Conservation (phyloP, 2,797 vertebrate species). For the Semaprochilodus insignis region DNA sequence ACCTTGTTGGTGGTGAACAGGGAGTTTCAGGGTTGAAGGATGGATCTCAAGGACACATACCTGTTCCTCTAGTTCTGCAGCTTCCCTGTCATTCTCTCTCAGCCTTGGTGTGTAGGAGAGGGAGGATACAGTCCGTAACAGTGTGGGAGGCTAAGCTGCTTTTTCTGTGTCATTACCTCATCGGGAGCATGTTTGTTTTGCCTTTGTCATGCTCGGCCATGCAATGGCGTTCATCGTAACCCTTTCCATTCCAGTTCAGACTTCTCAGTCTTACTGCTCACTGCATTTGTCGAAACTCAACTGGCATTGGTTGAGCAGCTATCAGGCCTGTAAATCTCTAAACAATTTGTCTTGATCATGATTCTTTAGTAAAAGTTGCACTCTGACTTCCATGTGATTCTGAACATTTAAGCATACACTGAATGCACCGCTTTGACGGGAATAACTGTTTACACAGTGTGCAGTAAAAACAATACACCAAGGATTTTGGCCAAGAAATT, state of each 20-base stretch:
- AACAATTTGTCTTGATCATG: neutral
- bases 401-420: neutral
- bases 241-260: constrained; percentile 38
- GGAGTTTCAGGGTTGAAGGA: neutral
- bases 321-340: neutral
- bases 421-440: no score
- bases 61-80: neutral
- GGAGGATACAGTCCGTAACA: constrained; percentile 53
- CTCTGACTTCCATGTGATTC: neutral
- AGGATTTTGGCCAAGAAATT: no score
- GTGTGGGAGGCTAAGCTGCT: constrained; percentile 51
- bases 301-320: neutral
- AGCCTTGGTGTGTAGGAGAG: constrained; percentile 13
- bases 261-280: neutral
- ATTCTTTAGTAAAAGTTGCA: neutral
- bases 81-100: neutral
- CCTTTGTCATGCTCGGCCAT: constrained; percentile 56
- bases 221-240: constrained; percentile 47
- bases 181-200: constrained; percentile 70
- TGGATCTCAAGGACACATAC: constrained; percentile 26
- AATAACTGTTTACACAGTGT: no score
- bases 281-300: neutral
- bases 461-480: no score
- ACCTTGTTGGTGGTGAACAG: constrained; percentile 16
- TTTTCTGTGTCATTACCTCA: constrained; percentile 74